Evolutionary conservation across 2,888 invertebrate genomes (phyloP).

Genomic region (Halictus ligatus): DNA sequence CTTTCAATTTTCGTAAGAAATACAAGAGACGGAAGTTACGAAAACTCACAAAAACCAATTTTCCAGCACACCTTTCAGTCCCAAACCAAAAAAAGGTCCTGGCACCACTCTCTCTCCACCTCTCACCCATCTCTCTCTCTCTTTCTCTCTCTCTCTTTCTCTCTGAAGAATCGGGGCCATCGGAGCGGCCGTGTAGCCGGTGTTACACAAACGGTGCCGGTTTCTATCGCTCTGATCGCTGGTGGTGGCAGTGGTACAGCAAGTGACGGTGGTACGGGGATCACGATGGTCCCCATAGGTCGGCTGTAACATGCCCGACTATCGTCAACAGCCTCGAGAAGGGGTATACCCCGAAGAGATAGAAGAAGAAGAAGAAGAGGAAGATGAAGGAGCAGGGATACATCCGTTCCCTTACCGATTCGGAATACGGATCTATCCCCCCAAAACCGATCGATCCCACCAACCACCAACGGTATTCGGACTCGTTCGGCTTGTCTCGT

Average conservation of each 20-base stretch:
- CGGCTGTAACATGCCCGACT: constrained; percentile 4
- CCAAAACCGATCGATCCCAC: constrained; percentile 57
- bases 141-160: neutral
- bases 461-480: constrained; percentile 14
- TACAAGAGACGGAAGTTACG: neutral
- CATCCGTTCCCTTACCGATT: constrained; percentile 56
- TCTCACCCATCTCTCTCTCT: neutral
- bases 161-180: constrained; percentile 59
- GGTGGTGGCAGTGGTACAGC: constrained; percentile 6
- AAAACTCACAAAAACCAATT: neutral
- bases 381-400: neutral
- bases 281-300: constrained; percentile 10
- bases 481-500: constrained; percentile 1
- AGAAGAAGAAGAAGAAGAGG: neutral
- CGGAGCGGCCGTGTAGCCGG: constrained; percentile 40
- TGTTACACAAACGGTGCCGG: constrained; percentile 34
- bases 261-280: neutral
- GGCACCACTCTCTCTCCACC: neutral
- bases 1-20: neutral
- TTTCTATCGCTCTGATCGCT: neutral
- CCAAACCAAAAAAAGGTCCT: neutral
- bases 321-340: neutral
- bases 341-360: neutral
- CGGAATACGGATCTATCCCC: constrained; percentile 68
- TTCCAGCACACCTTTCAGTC: neutral